A percentile compares a stretch with the other conserved stretches of the same genome.
These are phyloP conservation scores for Agriotes lineatus DNA, from an alignment of 2,888 invertebrate species.

Conservation along the genomic window DNA sequence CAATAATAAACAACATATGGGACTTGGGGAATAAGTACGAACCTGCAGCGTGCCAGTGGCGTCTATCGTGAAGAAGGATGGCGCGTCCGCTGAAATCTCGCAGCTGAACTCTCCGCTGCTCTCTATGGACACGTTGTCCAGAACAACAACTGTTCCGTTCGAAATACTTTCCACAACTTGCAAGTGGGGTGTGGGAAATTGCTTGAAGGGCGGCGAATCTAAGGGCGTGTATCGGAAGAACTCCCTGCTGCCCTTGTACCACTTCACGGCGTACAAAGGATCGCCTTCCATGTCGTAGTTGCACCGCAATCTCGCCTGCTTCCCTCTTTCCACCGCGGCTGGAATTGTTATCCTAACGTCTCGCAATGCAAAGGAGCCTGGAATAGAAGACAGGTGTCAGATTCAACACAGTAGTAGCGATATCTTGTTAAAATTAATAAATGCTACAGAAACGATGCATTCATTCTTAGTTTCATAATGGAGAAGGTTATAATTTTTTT, in stretches of 20 bases:
- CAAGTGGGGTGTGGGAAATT: slow-evolving; percentile 73
- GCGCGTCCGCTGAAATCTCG: slow-evolving; percentile 64
- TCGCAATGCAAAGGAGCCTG: slow-evolving; percentile 65
- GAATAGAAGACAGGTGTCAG: slow-evolving; percentile 37
- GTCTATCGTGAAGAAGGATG: slow-evolving; percentile 63
- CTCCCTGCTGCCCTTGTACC: slow-evolving; percentile 76
- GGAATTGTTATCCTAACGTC: slow-evolving; percentile 77
- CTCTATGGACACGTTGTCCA: slow-evolving; percentile 59
- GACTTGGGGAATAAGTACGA: slow-evolving; percentile 62
- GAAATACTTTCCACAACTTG: slow-evolving; percentile 71
- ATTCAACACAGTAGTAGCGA: too few species aligned
- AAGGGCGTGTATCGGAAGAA: slow-evolving; percentile 74
- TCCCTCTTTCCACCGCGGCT: slow-evolving; percentile 74
- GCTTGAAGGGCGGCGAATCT: slow-evolving; percentile 74
- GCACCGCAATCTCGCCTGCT: slow-evolving; percentile 74
- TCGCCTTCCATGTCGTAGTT: slow-evolving; percentile 76
- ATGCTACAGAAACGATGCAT: too few species aligned
- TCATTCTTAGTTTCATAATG: too few species aligned
- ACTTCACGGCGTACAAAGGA: slow-evolving; percentile 76
- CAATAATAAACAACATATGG: too few species aligned
- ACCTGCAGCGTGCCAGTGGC: slow-evolving; percentile 68
- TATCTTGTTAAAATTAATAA: too few species aligned
- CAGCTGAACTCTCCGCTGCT: slow-evolving; percentile 62
- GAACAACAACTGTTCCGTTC: slow-evolving; percentile 60
- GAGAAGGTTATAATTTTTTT: too few species aligned